Conservation (phyloP, 2,888 invertebrate species). For the Abrostola triplasia region DNA sequence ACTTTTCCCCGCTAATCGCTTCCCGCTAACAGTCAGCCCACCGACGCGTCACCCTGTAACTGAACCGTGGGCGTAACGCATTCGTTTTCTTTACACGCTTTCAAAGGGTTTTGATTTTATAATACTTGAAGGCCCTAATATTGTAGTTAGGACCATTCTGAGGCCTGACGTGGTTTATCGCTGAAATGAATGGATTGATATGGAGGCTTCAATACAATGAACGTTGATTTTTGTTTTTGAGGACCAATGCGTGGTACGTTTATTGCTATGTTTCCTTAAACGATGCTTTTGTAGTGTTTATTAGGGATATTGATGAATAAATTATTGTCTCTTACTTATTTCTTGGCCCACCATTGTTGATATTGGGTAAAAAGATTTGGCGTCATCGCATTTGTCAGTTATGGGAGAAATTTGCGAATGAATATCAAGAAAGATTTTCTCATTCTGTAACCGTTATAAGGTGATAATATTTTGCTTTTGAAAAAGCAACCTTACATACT, state of each 20-base stretch:
- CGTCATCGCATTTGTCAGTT: no score
- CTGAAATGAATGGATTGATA: constrained; percentile 56
- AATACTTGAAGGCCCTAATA: constrained; percentile 67
- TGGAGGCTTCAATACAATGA: constrained; percentile 43
- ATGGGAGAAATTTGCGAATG: no score
- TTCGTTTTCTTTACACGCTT: constrained; percentile 74
- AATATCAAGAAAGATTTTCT: no score
- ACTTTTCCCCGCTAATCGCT: constrained; percentile 18
- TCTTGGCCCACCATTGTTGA: no score
- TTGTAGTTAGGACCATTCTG: constrained; percentile 66
- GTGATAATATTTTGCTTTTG: no score
- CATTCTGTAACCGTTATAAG: no score
- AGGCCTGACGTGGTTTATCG: constrained; percentile 64
- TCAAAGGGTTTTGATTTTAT: constrained; percentile 82
- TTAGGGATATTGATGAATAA: constrained; percentile 28
- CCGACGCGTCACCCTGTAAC: constrained; percentile 23
- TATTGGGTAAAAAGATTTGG: no score
- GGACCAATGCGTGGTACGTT: constrained; percentile 18
- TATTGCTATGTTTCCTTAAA: constrained; percentile 31
- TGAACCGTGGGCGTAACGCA: constrained; percentile 69
- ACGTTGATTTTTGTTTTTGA: constrained; percentile 49
- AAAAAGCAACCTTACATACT: no score
- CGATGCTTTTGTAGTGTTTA: constrained; percentile 29
- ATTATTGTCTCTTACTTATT: constrained; percentile 13
- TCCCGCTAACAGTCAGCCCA: constrained; percentile 18